phyloP scores from a whole-genome alignment of 2,797 vertebrate species.

The Buceros bicornis region DNA sequence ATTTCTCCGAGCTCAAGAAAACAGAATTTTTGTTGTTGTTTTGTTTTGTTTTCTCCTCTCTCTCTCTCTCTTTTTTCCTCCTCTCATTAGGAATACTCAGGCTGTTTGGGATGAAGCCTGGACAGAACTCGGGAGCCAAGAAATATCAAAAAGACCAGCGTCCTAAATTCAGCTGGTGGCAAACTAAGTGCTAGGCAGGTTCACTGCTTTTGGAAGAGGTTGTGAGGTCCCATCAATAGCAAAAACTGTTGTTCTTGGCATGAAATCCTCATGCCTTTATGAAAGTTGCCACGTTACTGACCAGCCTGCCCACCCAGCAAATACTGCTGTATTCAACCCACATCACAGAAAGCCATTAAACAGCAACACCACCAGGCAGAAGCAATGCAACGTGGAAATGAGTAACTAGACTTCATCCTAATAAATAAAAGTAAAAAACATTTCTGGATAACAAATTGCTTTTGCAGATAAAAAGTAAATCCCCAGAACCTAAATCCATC shows the following conservation, averaged over 20 bases:
- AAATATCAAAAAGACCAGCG: background rate
- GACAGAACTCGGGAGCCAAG: background rate
- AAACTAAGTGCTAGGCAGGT: background rate
- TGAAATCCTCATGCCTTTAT: background rate
- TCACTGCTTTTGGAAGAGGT: background rate
- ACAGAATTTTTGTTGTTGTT: background rate
- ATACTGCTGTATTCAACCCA: background rate
- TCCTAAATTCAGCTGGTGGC: background rate
- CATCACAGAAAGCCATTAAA: background rate
- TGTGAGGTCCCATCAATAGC: background rate
- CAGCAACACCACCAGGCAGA: background rate
- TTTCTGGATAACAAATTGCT: conserved; percentile 11
- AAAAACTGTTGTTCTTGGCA: background rate
- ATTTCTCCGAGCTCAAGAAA: background rate
- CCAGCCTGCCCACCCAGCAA: background rate
- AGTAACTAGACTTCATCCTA: background rate
- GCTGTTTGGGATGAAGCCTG: background rate
- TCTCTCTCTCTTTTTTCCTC: background rate
- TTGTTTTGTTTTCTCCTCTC: background rate
- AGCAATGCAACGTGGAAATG: background rate
- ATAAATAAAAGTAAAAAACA: conserved; percentile 48
- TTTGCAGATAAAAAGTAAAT: conserved; percentile 53
- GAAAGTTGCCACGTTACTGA: background rate
- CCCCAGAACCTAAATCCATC: conserved; percentile 52
- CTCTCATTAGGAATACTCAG: background rate